phyloP scores from a whole-genome alignment of 2,797 vertebrate genomes.

The Cuniculus paca region DNA sequence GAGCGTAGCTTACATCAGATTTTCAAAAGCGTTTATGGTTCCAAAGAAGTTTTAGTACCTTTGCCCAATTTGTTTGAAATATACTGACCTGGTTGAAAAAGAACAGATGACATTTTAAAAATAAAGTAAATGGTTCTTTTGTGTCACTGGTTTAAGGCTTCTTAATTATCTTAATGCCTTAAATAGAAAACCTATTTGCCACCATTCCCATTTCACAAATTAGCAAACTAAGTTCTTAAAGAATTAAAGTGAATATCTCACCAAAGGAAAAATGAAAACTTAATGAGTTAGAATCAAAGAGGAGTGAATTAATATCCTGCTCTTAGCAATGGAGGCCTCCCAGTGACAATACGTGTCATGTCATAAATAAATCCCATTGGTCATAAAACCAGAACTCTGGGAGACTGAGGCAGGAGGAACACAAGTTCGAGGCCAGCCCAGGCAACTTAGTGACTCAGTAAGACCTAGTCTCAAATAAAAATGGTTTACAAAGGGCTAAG shows the following conservation, averaged over 20 bases:
- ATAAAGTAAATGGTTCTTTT: background rate
- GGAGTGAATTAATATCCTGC: background rate
- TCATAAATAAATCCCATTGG: background rate
- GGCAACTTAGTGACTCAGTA: background rate
- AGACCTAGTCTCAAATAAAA: background rate
- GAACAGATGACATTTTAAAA: background rate
- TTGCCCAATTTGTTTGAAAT: slow-evolving; percentile 16
- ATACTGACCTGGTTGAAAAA: background rate
- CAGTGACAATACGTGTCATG: background rate
- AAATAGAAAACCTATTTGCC: background rate
- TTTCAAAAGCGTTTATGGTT: background rate
- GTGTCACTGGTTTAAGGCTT: background rate
- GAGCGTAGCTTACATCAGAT: background rate
- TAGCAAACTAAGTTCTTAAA: slow-evolving; percentile 20
- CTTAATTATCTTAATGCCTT: slow-evolving; percentile 19
- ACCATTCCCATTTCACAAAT: background rate
- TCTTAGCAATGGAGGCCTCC: background rate
- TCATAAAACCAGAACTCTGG: background rate
- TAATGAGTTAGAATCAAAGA: background rate
- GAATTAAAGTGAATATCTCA: background rate
- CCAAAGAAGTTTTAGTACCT: background rate
- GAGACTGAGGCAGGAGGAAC: background rate
- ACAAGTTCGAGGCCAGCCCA: background rate
- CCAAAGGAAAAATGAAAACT: background rate
- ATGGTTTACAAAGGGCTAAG: background rate